Evolutionary conservation across 2,113 vertebrate genomes (phyloP).

Genomic region (Phylloscopus trochiloides): DNA sequence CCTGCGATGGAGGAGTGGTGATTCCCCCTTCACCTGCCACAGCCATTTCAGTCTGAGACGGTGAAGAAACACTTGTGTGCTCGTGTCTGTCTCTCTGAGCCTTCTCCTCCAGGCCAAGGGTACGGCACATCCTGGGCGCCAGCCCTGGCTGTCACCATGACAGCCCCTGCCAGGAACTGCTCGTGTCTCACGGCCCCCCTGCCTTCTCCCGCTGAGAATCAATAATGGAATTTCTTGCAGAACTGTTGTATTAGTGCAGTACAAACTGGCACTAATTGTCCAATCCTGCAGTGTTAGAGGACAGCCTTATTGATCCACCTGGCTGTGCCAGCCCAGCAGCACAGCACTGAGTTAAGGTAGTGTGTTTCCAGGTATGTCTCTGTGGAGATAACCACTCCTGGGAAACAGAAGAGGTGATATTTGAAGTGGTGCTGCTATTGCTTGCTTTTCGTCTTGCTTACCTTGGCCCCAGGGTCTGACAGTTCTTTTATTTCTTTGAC

Average conservation of each 20-base stretch:
- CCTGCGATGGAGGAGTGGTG: not conserved
- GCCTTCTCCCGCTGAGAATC: not conserved
- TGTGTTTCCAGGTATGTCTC: not conserved
- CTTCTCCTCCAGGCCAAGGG: not conserved
- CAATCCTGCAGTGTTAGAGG: not conserved
- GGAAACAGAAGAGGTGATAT: not conserved
- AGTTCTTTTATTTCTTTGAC: not conserved
- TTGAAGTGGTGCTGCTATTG: not conserved
- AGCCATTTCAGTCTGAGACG: not conserved
- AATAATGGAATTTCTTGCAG: not conserved
- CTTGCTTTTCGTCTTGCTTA: not conserved
- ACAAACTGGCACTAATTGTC: not conserved
- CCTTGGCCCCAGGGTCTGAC: not conserved
- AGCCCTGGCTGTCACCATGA: not conserved
- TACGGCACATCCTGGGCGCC: not conserved
- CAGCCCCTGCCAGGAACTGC: not conserved
- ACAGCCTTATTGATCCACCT: not conserved
- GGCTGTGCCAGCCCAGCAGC: not conserved
- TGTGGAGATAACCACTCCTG: not conserved
- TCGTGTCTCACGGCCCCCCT: accelerated
- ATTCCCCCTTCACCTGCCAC: not conserved
- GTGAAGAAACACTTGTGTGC: not conserved
- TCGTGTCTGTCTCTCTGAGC: not conserved
- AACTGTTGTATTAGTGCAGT: not conserved
- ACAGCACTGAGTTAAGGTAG: not conserved